Evolutionary conservation across 1,140 invertebrate genomes (phyloP), one percentile per base, ranked within the genome.

Genomic region (Anagrus nilaparvatae): DNA sequence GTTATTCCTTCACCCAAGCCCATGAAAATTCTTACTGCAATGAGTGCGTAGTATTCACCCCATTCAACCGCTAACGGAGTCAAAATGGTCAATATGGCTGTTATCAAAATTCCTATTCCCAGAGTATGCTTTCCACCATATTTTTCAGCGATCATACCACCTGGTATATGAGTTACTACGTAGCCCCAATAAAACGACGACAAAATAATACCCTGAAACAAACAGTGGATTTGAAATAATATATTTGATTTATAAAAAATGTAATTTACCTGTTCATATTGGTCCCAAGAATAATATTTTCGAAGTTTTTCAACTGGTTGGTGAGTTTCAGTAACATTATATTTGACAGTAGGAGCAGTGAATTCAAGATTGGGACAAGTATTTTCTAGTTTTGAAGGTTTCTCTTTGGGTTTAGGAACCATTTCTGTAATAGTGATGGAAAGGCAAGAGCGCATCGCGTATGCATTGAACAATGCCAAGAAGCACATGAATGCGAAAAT

Each of bases 361-460:
- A 1, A 2, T 9, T n/a, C n/a, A n/a, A n/a, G n/a, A n/a, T n/a
- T n/a, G n/a, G n/a, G n/a, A n/a, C n/a, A n/a, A n/a, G n/a, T n/a
- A n/a, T n/a, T n/a, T n/a, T n/a, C n/a, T n/a, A n/a, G n/a, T n/a
- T n/a, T 30, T n/a, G 12, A 6, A 5, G 2, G 14, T 0, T 2
- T 20, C 1, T 8, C 18, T 28, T 2, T 3, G 16, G 23, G 64
- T 61, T 29, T 40, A 52, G 19, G 59, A 59, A 79, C 82, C 84
- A 95, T 91, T 54, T 88, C 84, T 10, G 90, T 91, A 49, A 95
- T 91, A 4, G 89, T 87, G 19, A 94, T 78, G 48, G 86, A 91
- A 5, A 95, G 70, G 51, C 84, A 87, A 2, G 89, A 82, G 19
- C 90, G 72, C 81, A 94, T 85, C 9, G 86, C 82, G 59, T 93